Percentiles rank a stretch among this genome's conserved stretches.
phyloP scores from a whole-genome alignment of 2,113 vertebrate genomes.

The Tragelaphus buxtoni region DNA sequence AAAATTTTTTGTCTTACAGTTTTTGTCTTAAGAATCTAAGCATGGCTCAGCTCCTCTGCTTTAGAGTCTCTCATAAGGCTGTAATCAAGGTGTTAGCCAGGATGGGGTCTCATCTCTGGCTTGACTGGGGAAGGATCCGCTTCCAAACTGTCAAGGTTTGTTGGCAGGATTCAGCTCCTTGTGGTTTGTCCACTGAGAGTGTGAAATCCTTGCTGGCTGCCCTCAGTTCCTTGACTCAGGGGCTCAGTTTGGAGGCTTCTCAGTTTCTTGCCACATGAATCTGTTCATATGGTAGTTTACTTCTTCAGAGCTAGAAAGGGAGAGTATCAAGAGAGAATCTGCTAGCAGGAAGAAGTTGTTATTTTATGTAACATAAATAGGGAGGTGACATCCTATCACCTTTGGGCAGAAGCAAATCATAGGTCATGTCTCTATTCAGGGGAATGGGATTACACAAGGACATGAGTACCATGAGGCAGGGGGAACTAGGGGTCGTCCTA shows the following conservation, averaged over 20 bases:
- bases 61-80: neutral
- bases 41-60: neutral
- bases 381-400: neutral
- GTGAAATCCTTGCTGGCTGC: neutral
- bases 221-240: neutral
- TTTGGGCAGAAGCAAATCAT: neutral
- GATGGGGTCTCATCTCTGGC: neutral
- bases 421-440: neutral
- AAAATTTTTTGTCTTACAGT: neutral
- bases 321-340: neutral
- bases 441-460: neutral
- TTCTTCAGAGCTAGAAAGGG: neutral
- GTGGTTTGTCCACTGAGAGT: neutral
- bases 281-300: neutral
- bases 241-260: neutral
- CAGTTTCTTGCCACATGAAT: neutral
- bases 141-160: neutral
- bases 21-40: neutral
- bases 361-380: neutral
- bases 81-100: neutral
- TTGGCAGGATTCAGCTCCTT: neutral
- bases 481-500: neutral
- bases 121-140: rapidly evolving
- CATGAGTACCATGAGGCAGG: neutral
- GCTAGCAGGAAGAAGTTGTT: neutral